Conservation (phyloP, 2,888 invertebrate species). For the Cepaea hortensis region DNA sequence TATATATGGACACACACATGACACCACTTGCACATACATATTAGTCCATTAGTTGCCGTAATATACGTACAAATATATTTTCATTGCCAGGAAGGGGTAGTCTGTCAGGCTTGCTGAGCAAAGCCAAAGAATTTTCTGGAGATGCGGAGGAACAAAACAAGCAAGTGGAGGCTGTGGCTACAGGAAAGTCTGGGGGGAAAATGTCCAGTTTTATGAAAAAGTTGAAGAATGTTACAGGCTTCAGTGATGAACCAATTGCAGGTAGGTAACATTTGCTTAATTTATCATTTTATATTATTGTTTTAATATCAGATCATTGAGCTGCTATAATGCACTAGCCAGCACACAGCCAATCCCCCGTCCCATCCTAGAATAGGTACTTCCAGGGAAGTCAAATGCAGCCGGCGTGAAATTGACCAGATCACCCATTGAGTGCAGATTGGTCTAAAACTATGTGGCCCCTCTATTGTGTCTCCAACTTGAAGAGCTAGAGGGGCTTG, state of each 20-base stretch:
- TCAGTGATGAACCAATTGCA: slow-evolving; percentile 46
- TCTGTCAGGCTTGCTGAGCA: slow-evolving; percentile 36
- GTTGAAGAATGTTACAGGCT: slow-evolving; percentile 50
- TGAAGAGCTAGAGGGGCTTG: too few species aligned
- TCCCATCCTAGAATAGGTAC: too few species aligned
- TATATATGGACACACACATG: too few species aligned
- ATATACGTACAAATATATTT: neutral
- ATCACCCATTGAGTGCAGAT: too few species aligned
- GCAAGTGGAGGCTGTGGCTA: slow-evolving; percentile 8
- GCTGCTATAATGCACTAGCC: too few species aligned
- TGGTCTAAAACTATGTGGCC: too few species aligned
- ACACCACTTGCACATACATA: too few species aligned
- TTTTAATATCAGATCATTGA: neutral
- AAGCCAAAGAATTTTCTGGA: slow-evolving; percentile 47
- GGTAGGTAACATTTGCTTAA: neutral
- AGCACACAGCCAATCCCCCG: too few species aligned
- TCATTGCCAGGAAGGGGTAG: slow-evolving; percentile 27
- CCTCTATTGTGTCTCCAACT: too few species aligned
- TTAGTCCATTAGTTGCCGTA: neutral
- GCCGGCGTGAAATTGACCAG: too few species aligned
- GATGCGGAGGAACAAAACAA: slow-evolving; percentile 29
- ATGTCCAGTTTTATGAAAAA: slow-evolving; percentile 49
- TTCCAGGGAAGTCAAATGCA: too few species aligned
- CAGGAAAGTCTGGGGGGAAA: slow-evolving; percentile 17
- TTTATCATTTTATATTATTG: neutral